Base-by-base conservation (phyloP, 2,797 vertebrate genomes). In the Takifugu rubripes region DNA sequence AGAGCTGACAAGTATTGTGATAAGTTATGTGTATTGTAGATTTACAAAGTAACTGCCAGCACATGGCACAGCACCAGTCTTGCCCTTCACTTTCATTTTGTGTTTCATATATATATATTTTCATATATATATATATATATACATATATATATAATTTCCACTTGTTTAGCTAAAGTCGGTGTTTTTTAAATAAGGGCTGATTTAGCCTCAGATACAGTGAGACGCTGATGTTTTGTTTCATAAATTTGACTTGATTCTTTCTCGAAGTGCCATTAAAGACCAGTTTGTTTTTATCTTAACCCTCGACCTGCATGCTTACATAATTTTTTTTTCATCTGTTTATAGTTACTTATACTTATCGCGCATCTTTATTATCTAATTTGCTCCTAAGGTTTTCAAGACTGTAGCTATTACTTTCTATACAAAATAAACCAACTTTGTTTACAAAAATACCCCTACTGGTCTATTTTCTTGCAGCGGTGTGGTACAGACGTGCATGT, bases 351-450 rank as follows among this genome's bases (percentile, higher is more conserved):
- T 83, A 87, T 84, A 85, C 88, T 89, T 40, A 40, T 40, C 12
- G 85, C 79, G 85, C 86, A 85, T 90, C 90, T 92, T 84, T 90
- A 88, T 86, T 92, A 92, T 92, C 92, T 93, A 89, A 89, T 90
- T 93, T 81, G 83, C 81, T 85, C 67, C 50, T 80, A 84, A 60
- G 72, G 86, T 86, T 90, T 86, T 81, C 76, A 87, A 89, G 77
- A 89, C 81, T 93, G 91, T 94, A 94, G 92, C 85, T 75, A 84
- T 89, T 89, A 88, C 88, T 87, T 91, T 90, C 89, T 87, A 86
- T 89, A 42, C 85, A 88, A 86, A 95, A 93, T 94, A 94, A 94
- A 94, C 81, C 84, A 82, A 40, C 84, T 92, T 93, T 92, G 87
- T 91, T 87, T 90, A 87, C 76, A 84, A 89, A 86, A 81, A 52